Evolutionary conservation across 2,797 vertebrate species (phyloP).

Genomic region (Nannoperca australis): DNA sequence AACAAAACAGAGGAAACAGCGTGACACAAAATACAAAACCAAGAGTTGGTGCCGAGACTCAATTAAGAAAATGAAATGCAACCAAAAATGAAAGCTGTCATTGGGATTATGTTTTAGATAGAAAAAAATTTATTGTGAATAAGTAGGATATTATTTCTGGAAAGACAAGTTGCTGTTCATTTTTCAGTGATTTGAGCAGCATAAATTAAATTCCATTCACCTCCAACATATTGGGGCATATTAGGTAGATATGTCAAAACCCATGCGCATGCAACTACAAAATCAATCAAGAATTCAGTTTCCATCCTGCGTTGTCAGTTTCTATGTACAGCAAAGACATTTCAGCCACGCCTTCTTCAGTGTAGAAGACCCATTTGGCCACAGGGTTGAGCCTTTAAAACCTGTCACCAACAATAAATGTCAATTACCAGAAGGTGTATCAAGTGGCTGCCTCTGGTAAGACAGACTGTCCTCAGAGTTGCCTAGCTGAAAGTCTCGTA

Average conservation of each 20-base stretch:
- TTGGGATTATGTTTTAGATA: not conserved
- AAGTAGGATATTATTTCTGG: not conserved
- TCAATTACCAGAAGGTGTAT: constrained; percentile 1
- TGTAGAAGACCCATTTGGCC: constrained; percentile 9
- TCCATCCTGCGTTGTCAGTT: not conserved
- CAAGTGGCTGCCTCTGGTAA: not conserved
- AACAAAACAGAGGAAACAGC: constrained; percentile 26
- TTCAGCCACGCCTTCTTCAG: not conserved
- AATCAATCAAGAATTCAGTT: not conserved
- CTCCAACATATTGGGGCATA: not conserved
- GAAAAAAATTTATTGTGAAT: not conserved
- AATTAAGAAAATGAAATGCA: not conserved
- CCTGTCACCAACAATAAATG: not conserved
- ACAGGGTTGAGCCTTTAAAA: constrained; percentile 8
- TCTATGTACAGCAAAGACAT: not conserved
- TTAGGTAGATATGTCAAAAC: constrained; percentile 8
- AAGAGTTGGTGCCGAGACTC: not conserved
- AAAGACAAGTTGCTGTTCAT: not conserved
- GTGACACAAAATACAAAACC: constrained; percentile 6
- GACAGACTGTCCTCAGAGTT: not conserved
- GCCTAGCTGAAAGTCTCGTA: constrained; percentile 6
- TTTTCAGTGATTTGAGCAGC: not conserved
- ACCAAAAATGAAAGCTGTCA: not conserved
- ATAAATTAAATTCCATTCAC: not conserved
- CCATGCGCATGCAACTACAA: not conserved